These are phyloP conservation scores for Lycophotia porphyrea DNA, from an alignment of 2,888 invertebrate species.

Conservation along the genomic window DNA sequence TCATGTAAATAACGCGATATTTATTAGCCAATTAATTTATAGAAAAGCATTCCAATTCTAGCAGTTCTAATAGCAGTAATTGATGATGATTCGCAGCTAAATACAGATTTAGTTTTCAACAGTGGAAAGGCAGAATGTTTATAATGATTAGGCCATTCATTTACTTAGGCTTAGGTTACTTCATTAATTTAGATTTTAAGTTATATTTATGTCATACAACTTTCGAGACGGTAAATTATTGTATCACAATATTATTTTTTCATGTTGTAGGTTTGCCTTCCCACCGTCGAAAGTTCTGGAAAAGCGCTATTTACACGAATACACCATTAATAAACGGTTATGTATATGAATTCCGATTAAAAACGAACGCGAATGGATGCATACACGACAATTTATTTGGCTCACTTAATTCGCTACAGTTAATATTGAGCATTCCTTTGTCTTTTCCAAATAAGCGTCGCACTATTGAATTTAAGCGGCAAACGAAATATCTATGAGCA, in stretches of 20 bases:
- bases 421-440: constrained; percentile 73
- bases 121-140: constrained; percentile 23
- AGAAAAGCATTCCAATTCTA: constrained; percentile 38
- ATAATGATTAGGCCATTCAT: constrained; percentile 33
- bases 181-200: background rate
- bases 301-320: constrained; percentile 51
- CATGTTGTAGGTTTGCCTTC: constrained; percentile 11
- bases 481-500: constrained; percentile 73
- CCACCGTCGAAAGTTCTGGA: constrained; percentile 15
- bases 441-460: constrained; percentile 80
- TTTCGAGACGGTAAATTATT: constrained; percentile 1
- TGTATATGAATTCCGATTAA: constrained; percentile 52
- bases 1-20: constrained; percentile 55
- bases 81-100: constrained; percentile 28
- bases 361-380: constrained; percentile 66
- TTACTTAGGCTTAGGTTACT: constrained; percentile 7
- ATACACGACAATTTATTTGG: constrained; percentile 71
- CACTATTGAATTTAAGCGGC: constrained; percentile 71
- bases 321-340: constrained; percentile 51
- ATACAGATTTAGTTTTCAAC: constrained; percentile 4
- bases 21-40: constrained; percentile 2
- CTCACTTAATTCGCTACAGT: constrained; percentile 67
- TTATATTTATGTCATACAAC: constrained; percentile 24
- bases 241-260: background rate
- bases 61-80: constrained; percentile 48